Conservation (phyloP, 2,113 vertebrate species). For the Poeciliopsis occidentalis region DNA sequence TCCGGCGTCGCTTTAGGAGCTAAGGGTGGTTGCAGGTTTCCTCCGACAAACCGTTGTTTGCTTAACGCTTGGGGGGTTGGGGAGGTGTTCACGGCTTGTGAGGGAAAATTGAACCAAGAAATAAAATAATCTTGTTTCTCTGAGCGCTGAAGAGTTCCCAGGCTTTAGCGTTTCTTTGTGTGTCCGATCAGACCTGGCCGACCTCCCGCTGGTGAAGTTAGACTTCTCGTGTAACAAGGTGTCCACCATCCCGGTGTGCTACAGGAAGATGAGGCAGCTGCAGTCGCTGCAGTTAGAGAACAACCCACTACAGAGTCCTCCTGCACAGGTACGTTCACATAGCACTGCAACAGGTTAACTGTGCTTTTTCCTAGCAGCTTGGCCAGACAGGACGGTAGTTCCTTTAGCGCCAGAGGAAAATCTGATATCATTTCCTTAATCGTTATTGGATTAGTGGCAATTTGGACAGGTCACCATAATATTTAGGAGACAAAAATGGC, state of each 20-base stretch:
- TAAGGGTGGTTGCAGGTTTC: neutral
- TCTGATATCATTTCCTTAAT: neutral
- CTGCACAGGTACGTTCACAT: slow-evolving; percentile 85
- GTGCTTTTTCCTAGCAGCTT: neutral
- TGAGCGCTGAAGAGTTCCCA: neutral
- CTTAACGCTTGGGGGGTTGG: neutral
- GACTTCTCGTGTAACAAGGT: slow-evolving; percentile 98
- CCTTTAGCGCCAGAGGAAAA: neutral
- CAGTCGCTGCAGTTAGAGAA: slow-evolving; percentile 93
- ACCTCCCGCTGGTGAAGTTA: slow-evolving; percentile 94
- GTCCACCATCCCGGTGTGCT: slow-evolving; percentile 91
- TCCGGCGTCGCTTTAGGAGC: too few species aligned
- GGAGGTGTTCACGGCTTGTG: neutral
- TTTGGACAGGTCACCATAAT: too few species aligned
- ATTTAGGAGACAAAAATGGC: too few species aligned
- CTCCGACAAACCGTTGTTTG: neutral
- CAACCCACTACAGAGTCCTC: slow-evolving; percentile 95
- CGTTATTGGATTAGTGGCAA: too few species aligned
- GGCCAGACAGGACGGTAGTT: neutral
- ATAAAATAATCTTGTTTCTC: neutral
- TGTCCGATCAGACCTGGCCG: slow-evolving; percentile 85
- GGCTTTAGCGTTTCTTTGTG: neutral
- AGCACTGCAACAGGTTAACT: neutral
- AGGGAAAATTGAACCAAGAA: neutral
- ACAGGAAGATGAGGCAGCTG: slow-evolving; percentile 91